These are phyloP conservation scores for Strix aluco DNA, from an alignment of 2,113 vertebrate genomes.

Conservation along the genomic window DNA sequence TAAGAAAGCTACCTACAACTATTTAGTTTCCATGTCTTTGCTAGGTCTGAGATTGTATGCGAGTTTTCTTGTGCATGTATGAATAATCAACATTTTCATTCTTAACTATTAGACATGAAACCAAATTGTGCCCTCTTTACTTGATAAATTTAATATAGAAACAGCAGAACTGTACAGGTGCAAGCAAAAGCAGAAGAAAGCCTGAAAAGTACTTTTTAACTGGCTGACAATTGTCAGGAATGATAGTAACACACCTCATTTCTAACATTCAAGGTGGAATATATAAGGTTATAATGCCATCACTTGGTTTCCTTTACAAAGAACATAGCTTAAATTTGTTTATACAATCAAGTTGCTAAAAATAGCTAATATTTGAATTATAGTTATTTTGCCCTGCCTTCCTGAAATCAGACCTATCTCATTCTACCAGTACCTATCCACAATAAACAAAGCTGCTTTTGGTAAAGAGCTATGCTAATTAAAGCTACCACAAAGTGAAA, in stretches of 20 bases:
- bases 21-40: background rate
- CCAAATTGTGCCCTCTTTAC: background rate
- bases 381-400: background rate
- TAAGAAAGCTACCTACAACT: background rate
- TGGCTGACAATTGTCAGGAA: background rate
- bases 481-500: background rate
- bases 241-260: background rate
- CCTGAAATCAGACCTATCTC: background rate
- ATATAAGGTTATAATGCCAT: background rate
- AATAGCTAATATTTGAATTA: background rate
- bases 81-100: background rate
- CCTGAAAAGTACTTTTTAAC: background rate
- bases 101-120: background rate
- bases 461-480: background rate
- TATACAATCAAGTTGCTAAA: background rate
- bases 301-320: background rate
- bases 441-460: background rate
- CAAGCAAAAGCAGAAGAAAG: background rate
- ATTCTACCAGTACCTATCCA: background rate
- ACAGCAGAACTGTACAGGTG: background rate
- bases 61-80: background rate
- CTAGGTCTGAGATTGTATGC: background rate
- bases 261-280: background rate
- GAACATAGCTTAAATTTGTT: background rate
- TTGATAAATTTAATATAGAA: background rate